Conservation (phyloP, 2,888 invertebrate species). For the Drosophila greeni region DNA sequence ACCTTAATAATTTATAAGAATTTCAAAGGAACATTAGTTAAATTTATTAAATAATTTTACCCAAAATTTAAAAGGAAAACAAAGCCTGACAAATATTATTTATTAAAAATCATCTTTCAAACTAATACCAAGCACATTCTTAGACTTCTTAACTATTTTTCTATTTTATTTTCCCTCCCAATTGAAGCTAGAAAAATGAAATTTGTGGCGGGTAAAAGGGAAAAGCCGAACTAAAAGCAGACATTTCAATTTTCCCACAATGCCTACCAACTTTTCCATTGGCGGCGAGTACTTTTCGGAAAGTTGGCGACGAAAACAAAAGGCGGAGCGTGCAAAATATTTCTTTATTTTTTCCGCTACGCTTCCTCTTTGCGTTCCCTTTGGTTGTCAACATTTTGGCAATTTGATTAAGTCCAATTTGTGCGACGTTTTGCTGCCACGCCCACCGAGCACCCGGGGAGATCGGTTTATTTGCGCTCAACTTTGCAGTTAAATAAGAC, state of each 20-base stretch:
- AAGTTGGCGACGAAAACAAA: constrained; percentile 47
- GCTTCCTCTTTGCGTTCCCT: constrained; percentile 35
- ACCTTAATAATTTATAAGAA: too few species aligned
- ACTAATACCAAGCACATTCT: background rate
- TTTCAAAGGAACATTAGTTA: background rate
- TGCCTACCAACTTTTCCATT: constrained; percentile 35
- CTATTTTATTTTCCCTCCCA: background rate
- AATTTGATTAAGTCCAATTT: constrained; percentile 71
- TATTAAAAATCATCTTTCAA: too few species aligned
- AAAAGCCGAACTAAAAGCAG: constrained; percentile 1
- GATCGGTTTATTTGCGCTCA: constrained; percentile 60
- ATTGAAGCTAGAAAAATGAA: background rate
- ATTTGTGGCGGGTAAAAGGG: background rate
- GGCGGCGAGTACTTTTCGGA: constrained; percentile 16
- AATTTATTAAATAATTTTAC: background rate
- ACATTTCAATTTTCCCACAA: constrained; percentile 48
- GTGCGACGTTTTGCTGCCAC: constrained; percentile 55
- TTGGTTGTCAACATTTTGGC: constrained; percentile 48
- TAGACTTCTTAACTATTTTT: background rate
- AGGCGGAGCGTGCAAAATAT: constrained; percentile 62
- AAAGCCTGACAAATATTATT: too few species aligned
- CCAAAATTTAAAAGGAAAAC: too few species aligned
- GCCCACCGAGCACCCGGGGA: constrained; percentile 36
- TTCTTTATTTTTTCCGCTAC: constrained; percentile 33
- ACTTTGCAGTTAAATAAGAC: constrained; percentile 68